Percentiles rank a stretch among this genome's conserved stretches.
These are phyloP conservation scores for Leucozona laternaria DNA, from an alignment of 2,888 invertebrate species.

Conservation along the genomic window DNA sequence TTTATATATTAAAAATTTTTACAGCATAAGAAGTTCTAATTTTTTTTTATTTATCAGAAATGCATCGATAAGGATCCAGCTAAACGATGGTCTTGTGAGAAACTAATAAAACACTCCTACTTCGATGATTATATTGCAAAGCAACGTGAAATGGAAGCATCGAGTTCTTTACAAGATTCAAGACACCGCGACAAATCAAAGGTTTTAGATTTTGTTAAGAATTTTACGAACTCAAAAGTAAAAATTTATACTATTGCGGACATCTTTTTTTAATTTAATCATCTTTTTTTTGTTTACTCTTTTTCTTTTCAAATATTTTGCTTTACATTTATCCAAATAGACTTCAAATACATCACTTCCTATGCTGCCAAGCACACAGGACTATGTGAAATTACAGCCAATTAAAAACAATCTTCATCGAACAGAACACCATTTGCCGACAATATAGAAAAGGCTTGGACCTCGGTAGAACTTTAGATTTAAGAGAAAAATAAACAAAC, in stretches of 20 bases:
- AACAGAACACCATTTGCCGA: constrained; percentile 83
- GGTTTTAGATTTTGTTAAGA: constrained; percentile 83
- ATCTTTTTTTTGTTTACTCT: constrained; percentile 9
- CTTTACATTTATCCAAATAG: constrained; percentile 71
- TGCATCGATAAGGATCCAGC: constrained; percentile 98
- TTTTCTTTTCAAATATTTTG: background rate
- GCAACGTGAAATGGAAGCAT: constrained; percentile 86
- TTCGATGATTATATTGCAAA: constrained; percentile 95
- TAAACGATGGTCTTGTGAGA: constrained; percentile 95
- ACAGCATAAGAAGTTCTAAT: no score
- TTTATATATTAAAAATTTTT: no score
- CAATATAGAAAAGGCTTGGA: constrained; percentile 79
- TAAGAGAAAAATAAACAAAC: constrained; percentile 16
- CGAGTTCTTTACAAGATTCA: constrained; percentile 81
- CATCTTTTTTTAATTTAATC: constrained; percentile 48
- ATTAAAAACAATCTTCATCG: constrained; percentile 82
- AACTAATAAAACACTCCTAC: constrained; percentile 94
- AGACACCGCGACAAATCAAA: constrained; percentile 86
- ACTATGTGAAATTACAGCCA: constrained; percentile 81
- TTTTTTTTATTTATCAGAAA: constrained; percentile 88
- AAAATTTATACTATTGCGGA: constrained; percentile 31
- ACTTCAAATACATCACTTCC: constrained; percentile 84
- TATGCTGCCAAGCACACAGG: constrained; percentile 82
- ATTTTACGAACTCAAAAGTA: constrained; percentile 70
- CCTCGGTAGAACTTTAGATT: constrained; percentile 29